Evolutionary conservation across 2,888 invertebrate genomes (phyloP).

Genomic region (Timema podura): DNA sequence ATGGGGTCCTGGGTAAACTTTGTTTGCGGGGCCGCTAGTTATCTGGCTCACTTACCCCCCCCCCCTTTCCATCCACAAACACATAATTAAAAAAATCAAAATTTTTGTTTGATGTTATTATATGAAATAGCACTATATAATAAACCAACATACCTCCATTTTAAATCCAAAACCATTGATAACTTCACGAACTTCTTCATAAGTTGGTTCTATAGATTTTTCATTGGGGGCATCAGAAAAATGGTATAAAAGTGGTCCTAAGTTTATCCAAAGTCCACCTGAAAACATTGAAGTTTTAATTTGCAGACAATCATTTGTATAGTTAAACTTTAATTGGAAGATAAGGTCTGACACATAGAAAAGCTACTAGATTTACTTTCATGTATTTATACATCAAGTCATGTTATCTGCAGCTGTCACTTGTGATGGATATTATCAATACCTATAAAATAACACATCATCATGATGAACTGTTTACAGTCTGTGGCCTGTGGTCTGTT

Average conservation of each 20-base stretch:
- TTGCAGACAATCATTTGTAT: neutral
- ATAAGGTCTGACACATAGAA: too few species aligned
- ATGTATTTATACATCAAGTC: too few species aligned
- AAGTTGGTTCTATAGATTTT: slow-evolving; percentile 90
- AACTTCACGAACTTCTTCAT: slow-evolving; percentile 73
- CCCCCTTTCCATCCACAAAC: neutral
- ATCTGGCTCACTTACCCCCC: neutral
- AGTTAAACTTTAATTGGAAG: too few species aligned
- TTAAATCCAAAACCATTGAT: slow-evolving; percentile 79
- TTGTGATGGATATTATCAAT: too few species aligned
- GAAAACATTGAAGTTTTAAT: slow-evolving; percentile 21
- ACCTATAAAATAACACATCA: too few species aligned
- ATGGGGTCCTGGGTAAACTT: neutral
- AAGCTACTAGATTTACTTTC: too few species aligned
- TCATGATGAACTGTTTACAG: too few species aligned
- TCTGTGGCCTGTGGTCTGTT: too few species aligned
- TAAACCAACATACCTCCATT: slow-evolving; percentile 54
- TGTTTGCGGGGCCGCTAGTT: neutral
- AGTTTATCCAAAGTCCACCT: slow-evolving; percentile 80
- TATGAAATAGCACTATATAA: neutral
- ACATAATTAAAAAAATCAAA: neutral
- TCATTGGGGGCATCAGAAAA: slow-evolving; percentile 79
- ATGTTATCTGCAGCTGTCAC: too few species aligned
- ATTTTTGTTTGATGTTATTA: neutral
- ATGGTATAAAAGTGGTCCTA: slow-evolving; percentile 89